Conservation (phyloP, 2,888 invertebrate species). For the Mythimna loreyi region DNA sequence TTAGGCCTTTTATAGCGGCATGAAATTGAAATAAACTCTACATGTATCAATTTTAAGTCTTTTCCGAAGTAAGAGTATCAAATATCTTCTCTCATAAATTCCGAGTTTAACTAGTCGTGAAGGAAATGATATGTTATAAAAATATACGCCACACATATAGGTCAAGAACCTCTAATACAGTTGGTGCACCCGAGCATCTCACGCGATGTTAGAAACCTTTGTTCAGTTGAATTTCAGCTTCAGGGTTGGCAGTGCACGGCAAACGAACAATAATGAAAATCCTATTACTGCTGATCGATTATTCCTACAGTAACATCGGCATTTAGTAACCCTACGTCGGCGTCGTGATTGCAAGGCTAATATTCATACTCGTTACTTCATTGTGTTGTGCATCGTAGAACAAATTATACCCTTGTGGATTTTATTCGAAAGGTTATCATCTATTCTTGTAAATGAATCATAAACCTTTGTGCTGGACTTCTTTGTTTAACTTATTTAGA, state of each 20-base stretch:
- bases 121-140: constrained; percentile 69
- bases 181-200: constrained; percentile 71
- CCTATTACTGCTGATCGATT: constrained; percentile 1
- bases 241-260: constrained; percentile 44
- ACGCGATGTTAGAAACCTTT: constrained; percentile 70
- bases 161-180: constrained; percentile 81
- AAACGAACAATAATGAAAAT: constrained; percentile 12
- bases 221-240: constrained; percentile 51
- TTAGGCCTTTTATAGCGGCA: constrained; percentile 18
- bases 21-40: constrained; percentile 4
- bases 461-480: constrained; percentile 24
- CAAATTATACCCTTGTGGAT: constrained; percentile 59
- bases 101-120: constrained; percentile 36
- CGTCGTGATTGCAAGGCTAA: constrained; percentile 54
- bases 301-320: constrained; percentile 22
- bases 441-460: constrained; percentile 38
- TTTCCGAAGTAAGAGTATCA: constrained; percentile 14
- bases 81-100: constrained; percentile 28
- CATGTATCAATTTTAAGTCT: constrained; percentile 5
- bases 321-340: constrained; percentile 40
- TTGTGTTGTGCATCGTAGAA: constrained; percentile 59
- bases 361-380: constrained; percentile 48
- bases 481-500: constrained; percentile 31
- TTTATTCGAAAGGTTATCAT: constrained; percentile 47
- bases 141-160: constrained; percentile 75